Conservation (phyloP, 1,140 invertebrate genomes). For the Brachionus plicatilis region DNA sequence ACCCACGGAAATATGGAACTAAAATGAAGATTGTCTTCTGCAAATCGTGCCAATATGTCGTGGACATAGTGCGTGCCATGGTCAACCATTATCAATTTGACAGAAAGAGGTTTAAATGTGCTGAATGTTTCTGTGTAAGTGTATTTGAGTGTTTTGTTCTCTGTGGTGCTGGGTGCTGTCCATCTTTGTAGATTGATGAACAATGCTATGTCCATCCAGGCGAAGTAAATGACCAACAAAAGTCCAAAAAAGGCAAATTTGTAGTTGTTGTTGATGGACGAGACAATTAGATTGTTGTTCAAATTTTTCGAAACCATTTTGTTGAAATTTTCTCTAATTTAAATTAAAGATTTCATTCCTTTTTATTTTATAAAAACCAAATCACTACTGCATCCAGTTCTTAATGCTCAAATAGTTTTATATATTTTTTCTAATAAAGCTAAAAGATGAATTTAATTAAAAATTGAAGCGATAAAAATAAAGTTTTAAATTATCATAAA, state of each 20-base stretch:
- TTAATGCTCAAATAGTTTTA: neutral
- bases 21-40: constrained; percentile 9
- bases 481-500: neutral
- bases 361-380: neutral
- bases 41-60: neutral
- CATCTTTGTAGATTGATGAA: constrained; percentile 24
- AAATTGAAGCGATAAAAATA: neutral
- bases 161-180: neutral
- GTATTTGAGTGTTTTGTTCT: neutral
- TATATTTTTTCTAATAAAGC: neutral
- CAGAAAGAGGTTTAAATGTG: neutral
- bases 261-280: constrained; percentile 10
- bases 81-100: constrained; percentile 14
- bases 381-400: neutral
- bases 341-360: neutral
- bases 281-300: neutral
- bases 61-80: constrained; percentile 12
- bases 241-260: neutral
- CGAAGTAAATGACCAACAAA: neutral
- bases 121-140: neutral
- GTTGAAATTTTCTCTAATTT: neutral
- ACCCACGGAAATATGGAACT: neutral
- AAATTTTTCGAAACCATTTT: neutral
- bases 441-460: neutral
- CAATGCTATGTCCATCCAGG: constrained; percentile 24